Evolutionary conservation across 1,140 invertebrate species (phyloP), one percentile per base, ranked within the genome.

Genomic region (Harlomillsia oculata): DNA sequence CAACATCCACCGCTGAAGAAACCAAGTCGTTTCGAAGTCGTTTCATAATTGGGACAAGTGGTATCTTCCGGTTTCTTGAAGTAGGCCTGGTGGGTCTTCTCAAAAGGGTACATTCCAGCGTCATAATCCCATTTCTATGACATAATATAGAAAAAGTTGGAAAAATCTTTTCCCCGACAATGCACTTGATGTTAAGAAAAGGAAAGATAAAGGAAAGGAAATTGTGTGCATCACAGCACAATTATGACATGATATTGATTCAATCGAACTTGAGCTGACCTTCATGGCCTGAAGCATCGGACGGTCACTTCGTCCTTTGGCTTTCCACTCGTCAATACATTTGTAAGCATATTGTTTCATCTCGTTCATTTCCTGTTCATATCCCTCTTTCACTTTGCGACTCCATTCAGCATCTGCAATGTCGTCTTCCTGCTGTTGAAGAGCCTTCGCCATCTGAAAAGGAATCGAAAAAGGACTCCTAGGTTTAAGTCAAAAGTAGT

Each of bases 81-180:
- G 6, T 56, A 36, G 13, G 26, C 23, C 30, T 30, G 32, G 13
- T 16, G 18, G 8, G 23, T 11, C 26, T 52, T 21, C 28, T 40
- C 36, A 48, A 29, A 36, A 18, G 57, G 57, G 37, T 49, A 46
- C 56, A 63, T 56, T 32, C 45, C 52, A 14, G 41, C 56, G 29
- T 63, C 61, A 37, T 55, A 56, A 37, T 63, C 61, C 61, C 61
- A 63, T 59, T 59, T 59, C 61, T 63, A 37, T 28, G n/a, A n/a
- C n/a, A n/a, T n/a, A n/a, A n/a, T n/a, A n/a, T n/a, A n/a, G n/a
- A n/a, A n/a, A n/a, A n/a, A n/a, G n/a, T n/a, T n/a, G n/a, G n/a
- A n/a, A n/a, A n/a, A n/a, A n/a, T n/a, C n/a, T n/a, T n/a, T n/a
- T n/a, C n/a, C n/a, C n/a, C n/a, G n/a, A n/a, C n/a, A n/a, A n/a